These are phyloP conservation scores for Dinoponera quadriceps DNA, from an alignment of 1,140 invertebrate genomes.

Conservation along the genomic window DNA sequence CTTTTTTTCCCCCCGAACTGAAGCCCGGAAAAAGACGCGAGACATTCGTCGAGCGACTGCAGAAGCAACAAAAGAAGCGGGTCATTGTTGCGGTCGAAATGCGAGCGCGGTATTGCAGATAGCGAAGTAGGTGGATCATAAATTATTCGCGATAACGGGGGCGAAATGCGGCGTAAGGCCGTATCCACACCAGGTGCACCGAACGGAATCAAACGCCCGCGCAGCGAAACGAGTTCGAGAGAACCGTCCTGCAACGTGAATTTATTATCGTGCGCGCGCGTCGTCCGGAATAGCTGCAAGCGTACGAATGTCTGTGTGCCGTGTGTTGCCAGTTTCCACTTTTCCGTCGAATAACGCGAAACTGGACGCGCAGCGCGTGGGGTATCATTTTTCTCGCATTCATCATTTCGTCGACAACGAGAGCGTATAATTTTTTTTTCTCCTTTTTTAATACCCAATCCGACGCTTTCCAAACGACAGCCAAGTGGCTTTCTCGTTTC, in stretches of 20 bases:
- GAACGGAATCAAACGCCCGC: constrained; percentile 11
- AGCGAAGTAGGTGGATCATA: constrained; percentile 30
- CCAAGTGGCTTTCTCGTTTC: too few relatives aligned
- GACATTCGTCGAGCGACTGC: too few relatives aligned
- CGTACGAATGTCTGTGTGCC: not conserved
- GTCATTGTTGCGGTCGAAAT: constrained; percentile 11
- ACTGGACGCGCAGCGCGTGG: too few relatives aligned
- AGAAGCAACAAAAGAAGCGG: constrained; percentile 6
- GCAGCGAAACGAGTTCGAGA: not conserved
- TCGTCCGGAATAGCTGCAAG: not conserved
- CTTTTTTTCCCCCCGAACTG: too few relatives aligned
- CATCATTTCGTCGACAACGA: not conserved
- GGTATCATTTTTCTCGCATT: not conserved
- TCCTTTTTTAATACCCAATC: too few relatives aligned
- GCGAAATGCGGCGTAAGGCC: constrained; percentile 32
- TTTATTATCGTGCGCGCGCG: not conserved
- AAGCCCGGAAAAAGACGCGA: too few relatives aligned
- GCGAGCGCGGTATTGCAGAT: not conserved
- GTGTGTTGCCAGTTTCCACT: not conserved
- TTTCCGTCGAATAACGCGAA: not conserved
- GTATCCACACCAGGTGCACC: not conserved
- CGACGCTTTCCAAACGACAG: too few relatives aligned
- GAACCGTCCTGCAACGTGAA: not conserved
- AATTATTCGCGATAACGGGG: constrained; percentile 37
- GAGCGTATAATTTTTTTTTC: too few relatives aligned